Evolutionary conservation across 1,140 invertebrate genomes (phyloP).

Genomic region (Trichoplusia ni): DNA sequence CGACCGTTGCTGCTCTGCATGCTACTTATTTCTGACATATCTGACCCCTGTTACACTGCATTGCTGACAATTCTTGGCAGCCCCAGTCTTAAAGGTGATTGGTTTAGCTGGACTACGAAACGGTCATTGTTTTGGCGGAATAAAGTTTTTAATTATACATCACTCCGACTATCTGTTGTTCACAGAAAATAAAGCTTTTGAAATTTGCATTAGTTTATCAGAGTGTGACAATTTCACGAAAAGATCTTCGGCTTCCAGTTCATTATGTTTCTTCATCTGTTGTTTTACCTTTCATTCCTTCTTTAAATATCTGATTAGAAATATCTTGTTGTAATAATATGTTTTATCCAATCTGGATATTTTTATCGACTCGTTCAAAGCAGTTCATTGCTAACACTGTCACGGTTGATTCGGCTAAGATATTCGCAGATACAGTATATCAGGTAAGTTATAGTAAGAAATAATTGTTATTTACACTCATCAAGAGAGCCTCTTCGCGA

Average conservation of each 20-base stretch:
- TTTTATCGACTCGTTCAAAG: too few relatives aligned
- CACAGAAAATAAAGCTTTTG: slow-evolving; percentile 30
- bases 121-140: slow-evolving; percentile 73
- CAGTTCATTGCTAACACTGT: too few relatives aligned
- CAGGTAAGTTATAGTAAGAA: too few relatives aligned
- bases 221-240: slow-evolving; percentile 74
- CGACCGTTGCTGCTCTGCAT: slow-evolving; percentile 70
- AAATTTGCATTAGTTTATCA: slow-evolving; percentile 61
- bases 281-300: too few relatives aligned
- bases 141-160: slow-evolving; percentile 74
- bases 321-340: too few relatives aligned
- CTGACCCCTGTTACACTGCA: slow-evolving; percentile 56
- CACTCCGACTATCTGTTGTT: slow-evolving; percentile 42
- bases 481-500: too few relatives aligned
- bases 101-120: slow-evolving; percentile 59
- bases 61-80: slow-evolving; percentile 51
- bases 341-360: too few relatives aligned
- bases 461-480: too few relatives aligned
- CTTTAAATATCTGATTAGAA: too few relatives aligned
- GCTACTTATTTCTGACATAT: slow-evolving; percentile 71
- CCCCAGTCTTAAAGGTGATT: slow-evolving; percentile 50
- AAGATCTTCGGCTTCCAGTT: slow-evolving; percentile 51
- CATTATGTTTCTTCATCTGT: too few relatives aligned
- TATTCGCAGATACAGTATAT: too few relatives aligned
- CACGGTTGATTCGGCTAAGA: too few relatives aligned